Evolutionary conservation across 2,888 invertebrate genomes (phyloP), one percentile per base, ranked within the genome.

Genomic region (Acronicta aceris): DNA sequence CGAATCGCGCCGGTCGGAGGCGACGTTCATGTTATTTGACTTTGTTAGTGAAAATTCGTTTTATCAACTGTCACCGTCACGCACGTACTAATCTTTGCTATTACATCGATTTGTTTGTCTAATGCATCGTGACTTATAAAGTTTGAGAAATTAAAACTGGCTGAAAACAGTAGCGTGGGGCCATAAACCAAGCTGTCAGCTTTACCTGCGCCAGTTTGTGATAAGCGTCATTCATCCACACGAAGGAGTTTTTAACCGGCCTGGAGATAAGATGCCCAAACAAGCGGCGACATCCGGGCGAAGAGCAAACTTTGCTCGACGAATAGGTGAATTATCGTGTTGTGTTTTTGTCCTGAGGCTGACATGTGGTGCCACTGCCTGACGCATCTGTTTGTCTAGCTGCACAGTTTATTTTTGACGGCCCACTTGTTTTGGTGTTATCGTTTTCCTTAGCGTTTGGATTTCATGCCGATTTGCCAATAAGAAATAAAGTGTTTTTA

Each of bases 1-100:
- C 95, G 93, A 94, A 95, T 95, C 85, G 91, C 80, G 87, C 83
- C 83, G 87, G 82, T 85, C 83, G 88, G 86, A 84, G 85, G 85
- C 85, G 84, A 83, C 83, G 82, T 83, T 86, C 83, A 79, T 76
- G 81, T 82, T 86, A 86, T 88, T 89, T 88, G 87, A 88, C 84
- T 87, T 89, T 85, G 88, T 88, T 85, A 81, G 81, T 79, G 80
- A 81, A 83, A 86, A 88, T 87, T 82, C 80, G 82, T 84, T 86
- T 84, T 85, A 85, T 82, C 84, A 81, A 81, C 71, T 81, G 77
- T 75, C 64, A 65, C 58, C 64, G 81, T 79, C 67, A 79, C 79
- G 78, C 83, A 77, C 81, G 83, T 68, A 77, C 36, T 46, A 53
- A 60, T 48, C 63, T 47, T 38, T 51, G 61, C 43, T 53, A 47